Conservation (phyloP, 2,888 invertebrate species). For the Pyrocoelia pectoralis region DNA sequence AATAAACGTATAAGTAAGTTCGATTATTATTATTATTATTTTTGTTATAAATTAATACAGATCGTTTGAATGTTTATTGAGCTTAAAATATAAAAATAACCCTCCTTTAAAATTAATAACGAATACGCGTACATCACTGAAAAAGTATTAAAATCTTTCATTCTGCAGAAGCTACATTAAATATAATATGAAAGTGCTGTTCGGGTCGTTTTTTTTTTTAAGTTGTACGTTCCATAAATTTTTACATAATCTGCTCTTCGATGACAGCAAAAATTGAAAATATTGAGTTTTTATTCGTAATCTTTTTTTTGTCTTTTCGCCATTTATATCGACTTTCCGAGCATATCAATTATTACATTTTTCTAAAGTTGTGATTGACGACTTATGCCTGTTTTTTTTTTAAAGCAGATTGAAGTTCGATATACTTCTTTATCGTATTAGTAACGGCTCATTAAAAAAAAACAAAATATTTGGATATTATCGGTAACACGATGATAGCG, state of each 20-base stretch:
- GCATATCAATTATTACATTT: background rate
- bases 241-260: constrained; percentile 16
- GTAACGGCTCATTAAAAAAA: constrained; percentile 28
- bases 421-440: constrained; percentile 25
- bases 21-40: too few relatives aligned
- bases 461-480: constrained; percentile 27
- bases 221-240: constrained; percentile 22
- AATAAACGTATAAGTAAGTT: too few relatives aligned
- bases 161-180: too few relatives aligned
- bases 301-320: background rate
- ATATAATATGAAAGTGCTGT: background rate
- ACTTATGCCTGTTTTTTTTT: background rate
- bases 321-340: background rate
- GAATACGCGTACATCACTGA: too few relatives aligned
- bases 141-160: too few relatives aligned
- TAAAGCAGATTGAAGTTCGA: background rate
- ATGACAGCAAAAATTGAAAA: constrained; percentile 20
- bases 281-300: constrained; percentile 11
- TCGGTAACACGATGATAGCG: constrained; percentile 24
- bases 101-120: too few relatives aligned
- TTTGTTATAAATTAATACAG: too few relatives aligned
- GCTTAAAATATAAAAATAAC: too few relatives aligned
- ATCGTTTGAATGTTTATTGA: too few relatives aligned
- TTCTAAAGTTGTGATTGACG: background rate
- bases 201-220: constrained; percentile 15